A percentile compares a stretch with the other conserved stretches of the same genome.
Evolutionary conservation across 2,113 vertebrate genomes (phyloP).

Genomic region (Megaceryle torquata): DNA sequence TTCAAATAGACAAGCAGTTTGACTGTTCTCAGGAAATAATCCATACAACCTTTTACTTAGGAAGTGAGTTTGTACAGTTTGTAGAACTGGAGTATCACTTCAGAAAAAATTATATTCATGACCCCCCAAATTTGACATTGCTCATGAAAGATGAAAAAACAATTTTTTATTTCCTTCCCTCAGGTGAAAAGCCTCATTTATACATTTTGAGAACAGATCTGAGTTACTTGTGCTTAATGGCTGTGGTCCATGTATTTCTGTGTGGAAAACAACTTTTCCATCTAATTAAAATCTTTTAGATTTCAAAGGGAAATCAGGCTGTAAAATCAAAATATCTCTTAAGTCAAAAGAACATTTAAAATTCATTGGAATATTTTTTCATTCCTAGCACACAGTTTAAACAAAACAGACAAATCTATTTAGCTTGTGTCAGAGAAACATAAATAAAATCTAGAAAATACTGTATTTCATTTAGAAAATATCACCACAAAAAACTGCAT

Average conservation of each 20-base stretch:
- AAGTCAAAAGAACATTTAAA: background rate
- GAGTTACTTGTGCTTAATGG: background rate
- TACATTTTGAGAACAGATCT: background rate
- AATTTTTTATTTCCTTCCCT: background rate
- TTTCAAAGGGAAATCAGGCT: background rate
- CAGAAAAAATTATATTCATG: background rate
- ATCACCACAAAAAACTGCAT: background rate
- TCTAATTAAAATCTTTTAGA: background rate
- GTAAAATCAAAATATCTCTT: background rate
- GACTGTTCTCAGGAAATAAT: background rate
- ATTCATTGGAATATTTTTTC: background rate
- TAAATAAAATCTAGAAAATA: background rate
- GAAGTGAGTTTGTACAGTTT: background rate
- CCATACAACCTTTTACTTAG: background rate
- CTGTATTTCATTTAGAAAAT: background rate
- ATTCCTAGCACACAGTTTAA: background rate
- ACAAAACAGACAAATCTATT: background rate
- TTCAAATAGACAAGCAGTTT: background rate
- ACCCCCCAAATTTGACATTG: background rate
- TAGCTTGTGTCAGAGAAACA: background rate
- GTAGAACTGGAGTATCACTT: background rate
- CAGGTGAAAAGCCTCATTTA: background rate
- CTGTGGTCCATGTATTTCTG: background rate
- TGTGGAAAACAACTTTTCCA: background rate
- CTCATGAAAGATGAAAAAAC: background rate